A percentile compares a stretch with the other conserved stretches of the same genome.
phyloP scores from a whole-genome alignment of 2,113 vertebrate species.

The Bufo gargarizans region DNA sequence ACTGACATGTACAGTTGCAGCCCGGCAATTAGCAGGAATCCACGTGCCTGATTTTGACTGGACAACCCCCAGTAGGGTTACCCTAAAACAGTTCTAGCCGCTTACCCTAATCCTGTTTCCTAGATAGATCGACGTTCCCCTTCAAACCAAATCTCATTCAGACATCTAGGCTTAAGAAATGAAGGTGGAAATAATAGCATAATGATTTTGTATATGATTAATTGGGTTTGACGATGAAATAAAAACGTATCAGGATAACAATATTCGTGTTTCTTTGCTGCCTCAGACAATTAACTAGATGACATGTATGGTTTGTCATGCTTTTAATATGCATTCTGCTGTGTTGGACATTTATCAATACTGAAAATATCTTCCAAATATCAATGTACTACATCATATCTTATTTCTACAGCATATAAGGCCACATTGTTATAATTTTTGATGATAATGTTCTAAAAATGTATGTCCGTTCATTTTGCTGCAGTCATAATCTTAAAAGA shows the following conservation, averaged over 20 bases:
- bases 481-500: constrained; percentile 45
- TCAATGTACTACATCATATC: constrained; percentile 18
- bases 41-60: no score
- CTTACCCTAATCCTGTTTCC: no score
- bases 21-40: no score
- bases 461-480: constrained; percentile 44
- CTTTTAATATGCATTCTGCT: constrained; percentile 41
- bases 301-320: constrained; percentile 21
- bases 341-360: constrained; percentile 2
- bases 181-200: neutral
- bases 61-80: no score
- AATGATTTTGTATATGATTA: neutral
- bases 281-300: neutral
- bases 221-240: neutral
- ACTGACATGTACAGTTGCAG: no score
- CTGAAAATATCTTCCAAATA: constrained; percentile 12
- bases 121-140: neutral
- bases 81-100: no score
- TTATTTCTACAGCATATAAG: constrained; percentile 23
- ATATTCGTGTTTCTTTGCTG: neutral
- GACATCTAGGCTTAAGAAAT: neutral
- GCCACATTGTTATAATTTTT: constrained; percentile 24
- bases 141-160: neutral
- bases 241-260: neutral
- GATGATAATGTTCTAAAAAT: constrained; percentile 28